A percentile compares a stretch with the other conserved stretches of the same genome.
Conservation (phyloP, 2,113 vertebrate genomes). For the Pionites leucogaster region DNA sequence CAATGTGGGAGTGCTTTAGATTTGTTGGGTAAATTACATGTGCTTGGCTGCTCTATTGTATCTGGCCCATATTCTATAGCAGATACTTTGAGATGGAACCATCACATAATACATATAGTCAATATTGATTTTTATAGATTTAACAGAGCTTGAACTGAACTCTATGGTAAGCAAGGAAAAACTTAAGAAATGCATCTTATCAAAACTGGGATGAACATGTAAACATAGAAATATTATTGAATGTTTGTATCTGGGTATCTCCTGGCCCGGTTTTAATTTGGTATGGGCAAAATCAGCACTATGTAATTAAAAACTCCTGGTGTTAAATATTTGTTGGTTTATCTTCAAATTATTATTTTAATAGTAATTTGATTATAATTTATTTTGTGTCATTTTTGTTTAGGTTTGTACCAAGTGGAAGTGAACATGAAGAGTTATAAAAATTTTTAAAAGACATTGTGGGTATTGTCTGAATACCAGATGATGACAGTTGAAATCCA, state of each 20-base stretch:
- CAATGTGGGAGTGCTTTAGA: conserved; percentile 87
- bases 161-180: conserved; percentile 50
- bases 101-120: conserved; percentile 85
- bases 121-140: conserved; percentile 91
- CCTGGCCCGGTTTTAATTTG: background rate
- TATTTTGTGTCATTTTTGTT: background rate
- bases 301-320: background rate
- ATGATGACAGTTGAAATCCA: background rate
- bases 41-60: conserved; percentile 89
- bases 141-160: conserved; percentile 80
- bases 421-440: background rate
- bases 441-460: background rate
- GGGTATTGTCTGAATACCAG: background rate
- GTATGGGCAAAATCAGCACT: background rate
- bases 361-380: background rate
- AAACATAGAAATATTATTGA: conserved; percentile 22
- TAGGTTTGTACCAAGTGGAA: background rate
- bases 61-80: conserved; percentile 85
- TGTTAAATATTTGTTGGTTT: background rate
- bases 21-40: conserved; percentile 89
- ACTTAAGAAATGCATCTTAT: conserved; percentile 62
- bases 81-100: conserved; percentile 84
- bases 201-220: background rate
- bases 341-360: background rate
- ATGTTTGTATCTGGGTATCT: background rate